These are phyloP conservation scores for Danaus plexippus DNA, from an alignment of 1,140 invertebrate genomes.

Conservation along the genomic window DNA sequence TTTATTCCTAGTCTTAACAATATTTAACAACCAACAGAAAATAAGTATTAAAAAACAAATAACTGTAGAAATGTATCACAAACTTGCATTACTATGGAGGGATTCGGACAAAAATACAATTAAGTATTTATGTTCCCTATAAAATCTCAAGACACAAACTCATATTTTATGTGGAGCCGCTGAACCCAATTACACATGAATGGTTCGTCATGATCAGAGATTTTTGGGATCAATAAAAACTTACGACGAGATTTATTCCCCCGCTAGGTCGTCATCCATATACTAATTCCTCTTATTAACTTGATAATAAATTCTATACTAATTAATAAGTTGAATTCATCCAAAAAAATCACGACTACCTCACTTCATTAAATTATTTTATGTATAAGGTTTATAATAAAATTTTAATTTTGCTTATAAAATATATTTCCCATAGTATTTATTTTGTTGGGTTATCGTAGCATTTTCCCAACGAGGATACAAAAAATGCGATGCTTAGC, in stretches of 20 bases:
- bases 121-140: constrained; percentile 69
- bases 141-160: constrained; percentile 58
- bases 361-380: no score
- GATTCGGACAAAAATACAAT: constrained; percentile 58
- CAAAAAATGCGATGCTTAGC: constrained; percentile 14
- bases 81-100: constrained; percentile 29
- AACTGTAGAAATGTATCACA: constrained; percentile 18
- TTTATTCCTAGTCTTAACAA: no score
- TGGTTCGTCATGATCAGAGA: constrained; percentile 67
- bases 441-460: no score
- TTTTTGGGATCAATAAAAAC: constrained; percentile 64
- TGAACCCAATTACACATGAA: constrained; percentile 68
- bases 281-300: constrained; percentile 58
- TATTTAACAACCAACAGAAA: not conserved
- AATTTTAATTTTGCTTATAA: no score
- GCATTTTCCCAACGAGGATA: not conserved
- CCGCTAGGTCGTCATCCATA: constrained; percentile 39
- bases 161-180: constrained; percentile 66
- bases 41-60: not conserved
- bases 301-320: constrained; percentile 52
- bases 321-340: constrained; percentile 31
- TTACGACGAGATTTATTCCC: constrained; percentile 58
- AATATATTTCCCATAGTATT: no score
- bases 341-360: no score
- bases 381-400: no score